Conservation (phyloP, 2,113 vertebrate species). For the Corydoras maculifer region DNA sequence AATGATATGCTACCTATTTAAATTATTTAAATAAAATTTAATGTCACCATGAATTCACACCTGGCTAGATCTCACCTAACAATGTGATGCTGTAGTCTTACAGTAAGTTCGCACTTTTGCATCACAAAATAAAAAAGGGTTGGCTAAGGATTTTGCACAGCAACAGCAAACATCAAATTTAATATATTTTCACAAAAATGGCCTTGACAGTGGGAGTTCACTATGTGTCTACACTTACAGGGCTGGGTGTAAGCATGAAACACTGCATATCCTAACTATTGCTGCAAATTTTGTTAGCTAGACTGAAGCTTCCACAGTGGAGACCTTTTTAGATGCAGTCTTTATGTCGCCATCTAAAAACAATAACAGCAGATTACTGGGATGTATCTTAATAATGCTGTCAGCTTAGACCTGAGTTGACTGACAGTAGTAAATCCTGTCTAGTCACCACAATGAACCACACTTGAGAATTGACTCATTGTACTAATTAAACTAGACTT, state of each 20-base stretch:
- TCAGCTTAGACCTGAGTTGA: constrained; percentile 1
- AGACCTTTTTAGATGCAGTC: too few species aligned
- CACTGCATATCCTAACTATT: constrained; percentile 2
- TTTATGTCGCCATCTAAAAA: too few species aligned
- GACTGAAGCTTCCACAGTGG: too few species aligned
- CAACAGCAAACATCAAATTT: background rate
- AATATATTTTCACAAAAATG: background rate
- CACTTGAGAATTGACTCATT: background rate
- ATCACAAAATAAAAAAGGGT: background rate
- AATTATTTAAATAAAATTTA: too few species aligned
- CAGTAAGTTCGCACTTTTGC: background rate
- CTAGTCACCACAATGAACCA: constrained; percentile 12
- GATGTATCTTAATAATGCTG: background rate
- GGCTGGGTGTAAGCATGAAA: background rate
- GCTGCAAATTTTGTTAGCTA: constrained; percentile 8
- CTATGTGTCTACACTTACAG: background rate
- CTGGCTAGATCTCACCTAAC: constrained; percentile 1
- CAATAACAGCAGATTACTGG: too few species aligned
- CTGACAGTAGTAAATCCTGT: constrained; percentile 17
- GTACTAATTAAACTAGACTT: constrained; percentile 3
- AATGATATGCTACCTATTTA: too few species aligned
- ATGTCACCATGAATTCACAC: too few species aligned
- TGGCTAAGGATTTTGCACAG: background rate
- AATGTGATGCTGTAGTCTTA: background rate
- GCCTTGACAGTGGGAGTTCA: background rate